These are phyloP conservation scores for Iselma pallidipennis DNA, from an alignment of 2,888 invertebrate species.

Conservation along the genomic window DNA sequence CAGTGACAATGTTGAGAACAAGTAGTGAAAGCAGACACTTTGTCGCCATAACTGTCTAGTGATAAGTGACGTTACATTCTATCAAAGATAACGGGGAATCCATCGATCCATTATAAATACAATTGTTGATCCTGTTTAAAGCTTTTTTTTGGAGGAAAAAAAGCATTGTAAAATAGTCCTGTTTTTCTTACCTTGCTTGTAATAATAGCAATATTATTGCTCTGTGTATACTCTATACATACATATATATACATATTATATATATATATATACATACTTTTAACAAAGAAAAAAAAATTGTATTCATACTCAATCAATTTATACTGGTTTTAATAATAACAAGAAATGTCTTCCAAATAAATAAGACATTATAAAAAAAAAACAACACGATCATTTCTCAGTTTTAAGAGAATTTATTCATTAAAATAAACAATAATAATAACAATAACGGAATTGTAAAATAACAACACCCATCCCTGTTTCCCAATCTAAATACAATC, in stretches of 20 bases:
- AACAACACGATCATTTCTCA: conserved; percentile 7
- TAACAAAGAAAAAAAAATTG: conserved; percentile 46
- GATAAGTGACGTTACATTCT: too few relatives aligned
- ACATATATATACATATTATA: not conserved
- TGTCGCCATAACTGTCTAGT: too few relatives aligned
- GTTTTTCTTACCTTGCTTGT: conserved; percentile 14
- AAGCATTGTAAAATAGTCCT: conserved; percentile 49
- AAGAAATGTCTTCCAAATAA: conserved; percentile 57
- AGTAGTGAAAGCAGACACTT: too few relatives aligned
- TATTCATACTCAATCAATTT: conserved; percentile 56
- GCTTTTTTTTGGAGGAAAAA: too few relatives aligned
- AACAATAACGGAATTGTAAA: not conserved
- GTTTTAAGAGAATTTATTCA: not conserved
- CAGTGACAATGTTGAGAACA: too few relatives aligned
- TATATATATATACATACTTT: conserved; percentile 4
- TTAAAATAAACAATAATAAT: not conserved
- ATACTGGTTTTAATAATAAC: conserved; percentile 55
- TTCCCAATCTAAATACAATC: too few relatives aligned
- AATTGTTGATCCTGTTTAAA: too few relatives aligned
- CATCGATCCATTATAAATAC: conserved; percentile 14
- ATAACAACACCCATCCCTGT: not conserved
- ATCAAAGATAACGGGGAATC: too few relatives aligned
- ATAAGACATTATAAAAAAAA: conserved; percentile 50
- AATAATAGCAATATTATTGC: conserved; percentile 35
- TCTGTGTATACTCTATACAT: conserved; percentile 46